These are phyloP conservation scores for Onthophagus sagittarius DNA, from an alignment of 2,888 invertebrate species.

Conservation along the genomic window DNA sequence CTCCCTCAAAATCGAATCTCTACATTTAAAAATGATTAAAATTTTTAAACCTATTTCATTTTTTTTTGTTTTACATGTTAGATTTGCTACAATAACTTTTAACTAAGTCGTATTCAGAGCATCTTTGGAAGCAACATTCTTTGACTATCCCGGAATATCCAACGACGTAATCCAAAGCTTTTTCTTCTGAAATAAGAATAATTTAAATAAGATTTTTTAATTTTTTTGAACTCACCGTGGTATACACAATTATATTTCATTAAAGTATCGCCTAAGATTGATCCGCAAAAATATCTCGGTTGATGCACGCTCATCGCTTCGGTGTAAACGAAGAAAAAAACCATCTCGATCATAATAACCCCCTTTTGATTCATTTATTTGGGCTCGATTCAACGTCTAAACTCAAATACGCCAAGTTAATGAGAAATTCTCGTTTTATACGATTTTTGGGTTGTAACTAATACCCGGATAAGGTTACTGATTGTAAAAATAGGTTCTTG, in stretches of 20 bases:
- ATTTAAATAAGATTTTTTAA: neutral
- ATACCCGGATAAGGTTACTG: neutral
- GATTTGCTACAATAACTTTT: neutral
- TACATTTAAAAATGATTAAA: neutral
- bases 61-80: neutral
- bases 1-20: neutral
- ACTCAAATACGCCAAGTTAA: neutral
- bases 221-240: neutral
- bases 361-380: neutral
- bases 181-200: neutral
- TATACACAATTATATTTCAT: neutral
- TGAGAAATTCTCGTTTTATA: neutral
- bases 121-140: neutral
- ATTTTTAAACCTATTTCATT: neutral
- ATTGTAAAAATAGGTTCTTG: neutral
- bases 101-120: neutral
- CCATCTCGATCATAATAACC: neutral
- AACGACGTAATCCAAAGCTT: neutral
- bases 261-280: neutral
- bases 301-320: neutral
- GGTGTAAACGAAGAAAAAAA: neutral
- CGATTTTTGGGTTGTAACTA: neutral
- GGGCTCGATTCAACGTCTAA: neutral
- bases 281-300: neutral
- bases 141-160: neutral